Evolutionary conservation across 1,140 invertebrate species (phyloP).

Genomic region (Aporrectodea caliginosa): DNA sequence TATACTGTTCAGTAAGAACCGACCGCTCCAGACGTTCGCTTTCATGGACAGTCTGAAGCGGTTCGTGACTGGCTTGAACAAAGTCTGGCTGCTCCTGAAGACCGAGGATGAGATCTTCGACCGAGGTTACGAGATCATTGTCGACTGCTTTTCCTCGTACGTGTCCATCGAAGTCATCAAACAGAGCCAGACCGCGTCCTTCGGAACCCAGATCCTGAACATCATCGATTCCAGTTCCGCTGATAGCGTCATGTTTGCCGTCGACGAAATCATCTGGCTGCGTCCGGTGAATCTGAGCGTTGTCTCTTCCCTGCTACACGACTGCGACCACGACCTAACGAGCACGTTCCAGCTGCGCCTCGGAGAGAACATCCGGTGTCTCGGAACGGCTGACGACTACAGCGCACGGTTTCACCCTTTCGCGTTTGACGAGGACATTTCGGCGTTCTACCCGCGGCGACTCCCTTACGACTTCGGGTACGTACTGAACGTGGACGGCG

Average conservation of each 20-base stretch:
- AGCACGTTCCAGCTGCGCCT: conserved; percentile 17
- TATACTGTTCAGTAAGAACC: conserved; percentile 21
- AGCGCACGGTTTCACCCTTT: background rate
- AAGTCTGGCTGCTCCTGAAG: conserved; percentile 17
- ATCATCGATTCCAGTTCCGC: background rate
- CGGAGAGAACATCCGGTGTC: conserved; percentile 11
- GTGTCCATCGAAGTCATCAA: background rate
- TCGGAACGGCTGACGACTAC: background rate
- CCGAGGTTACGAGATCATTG: background rate
- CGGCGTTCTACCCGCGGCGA: background rate
- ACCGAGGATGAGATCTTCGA: conserved; percentile 17
- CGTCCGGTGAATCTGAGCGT: background rate
- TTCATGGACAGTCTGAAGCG: conserved; percentile 13
- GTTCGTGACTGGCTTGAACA: conserved; percentile 9
- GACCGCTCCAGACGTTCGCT: conserved; percentile 18
- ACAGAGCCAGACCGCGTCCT: background rate
- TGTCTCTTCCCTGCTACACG: conserved; percentile 7
- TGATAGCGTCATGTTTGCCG: conserved; percentile 12
- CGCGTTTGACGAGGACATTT: background rate
- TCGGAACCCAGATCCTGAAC: background rate
- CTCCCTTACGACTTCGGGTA: background rate
- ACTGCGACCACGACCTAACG: no score
- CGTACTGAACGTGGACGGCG: conserved; percentile 6
- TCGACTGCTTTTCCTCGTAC: background rate
- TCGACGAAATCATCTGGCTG: conserved; percentile 26